A percentile compares a stretch with the other conserved stretches of the same genome.
Conservation (phyloP, 2,113 vertebrate genomes). For the Xenopus laevis region DNA sequence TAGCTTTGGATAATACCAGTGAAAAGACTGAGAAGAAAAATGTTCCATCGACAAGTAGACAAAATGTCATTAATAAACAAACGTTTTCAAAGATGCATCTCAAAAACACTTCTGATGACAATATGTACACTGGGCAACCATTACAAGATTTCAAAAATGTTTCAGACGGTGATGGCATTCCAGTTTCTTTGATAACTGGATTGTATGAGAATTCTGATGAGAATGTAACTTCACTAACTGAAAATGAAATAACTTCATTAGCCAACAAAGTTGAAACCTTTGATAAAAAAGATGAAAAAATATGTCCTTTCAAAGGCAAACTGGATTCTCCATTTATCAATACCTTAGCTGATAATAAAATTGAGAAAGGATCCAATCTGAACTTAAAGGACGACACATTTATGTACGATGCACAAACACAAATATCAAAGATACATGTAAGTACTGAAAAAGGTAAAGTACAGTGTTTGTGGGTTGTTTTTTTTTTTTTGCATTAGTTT, state of each 20-base stretch:
- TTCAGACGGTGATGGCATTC: conserved; percentile 43
- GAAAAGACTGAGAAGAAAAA: background rate
- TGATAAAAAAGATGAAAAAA: background rate
- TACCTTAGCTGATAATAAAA: too few species aligned
- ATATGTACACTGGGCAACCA: background rate
- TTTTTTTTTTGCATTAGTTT: too few species aligned
- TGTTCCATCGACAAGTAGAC: background rate
- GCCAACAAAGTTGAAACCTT: background rate
- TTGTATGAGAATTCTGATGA: conserved; percentile 48
- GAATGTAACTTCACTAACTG: conserved; percentile 21
- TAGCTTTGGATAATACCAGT: background rate
- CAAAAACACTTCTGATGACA: background rate
- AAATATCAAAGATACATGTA: too few species aligned
- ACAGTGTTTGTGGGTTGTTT: too few species aligned
- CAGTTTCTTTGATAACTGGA: conserved; percentile 56
- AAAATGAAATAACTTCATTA: conserved; percentile 1
- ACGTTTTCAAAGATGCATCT: background rate
- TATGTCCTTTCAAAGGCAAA: too few species aligned
- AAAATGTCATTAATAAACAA: background rate
- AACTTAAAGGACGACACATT: too few species aligned
- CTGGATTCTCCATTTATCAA: too few species aligned
- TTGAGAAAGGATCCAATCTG: too few species aligned
- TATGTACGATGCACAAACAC: too few species aligned
- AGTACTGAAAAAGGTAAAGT: too few species aligned
- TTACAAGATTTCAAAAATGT: conserved; percentile 23